These are phyloP conservation scores for Orthonevra nobilis DNA, from an alignment of 2,888 invertebrate species.

Conservation along the genomic window DNA sequence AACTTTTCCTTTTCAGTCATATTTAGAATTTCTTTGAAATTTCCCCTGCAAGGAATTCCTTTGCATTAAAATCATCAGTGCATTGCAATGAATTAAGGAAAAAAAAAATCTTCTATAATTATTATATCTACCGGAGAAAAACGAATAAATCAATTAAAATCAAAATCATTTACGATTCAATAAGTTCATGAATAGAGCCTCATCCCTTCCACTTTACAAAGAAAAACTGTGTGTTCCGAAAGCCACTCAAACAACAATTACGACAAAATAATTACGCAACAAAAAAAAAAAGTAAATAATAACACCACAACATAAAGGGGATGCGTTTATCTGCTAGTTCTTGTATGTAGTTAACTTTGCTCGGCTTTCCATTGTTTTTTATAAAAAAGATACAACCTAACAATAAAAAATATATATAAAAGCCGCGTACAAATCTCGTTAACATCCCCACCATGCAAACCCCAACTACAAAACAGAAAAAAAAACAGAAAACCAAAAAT, in stretches of 20 bases:
- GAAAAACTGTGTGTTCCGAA: neutral
- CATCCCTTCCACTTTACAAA: neutral
- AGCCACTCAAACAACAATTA: constrained; percentile 27
- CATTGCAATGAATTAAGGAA: too few species aligned
- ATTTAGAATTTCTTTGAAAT: too few species aligned
- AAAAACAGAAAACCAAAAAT: too few species aligned
- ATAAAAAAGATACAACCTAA: constrained; percentile 3
- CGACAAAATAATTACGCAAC: constrained; percentile 26
- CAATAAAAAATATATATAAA: constrained; percentile 2
- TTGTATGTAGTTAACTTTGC: constrained; percentile 9
- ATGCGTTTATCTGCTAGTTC: constrained; percentile 21
- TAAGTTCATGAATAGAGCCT: constrained; percentile 31
- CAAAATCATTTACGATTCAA: constrained; percentile 14
- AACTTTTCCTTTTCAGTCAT: too few species aligned
- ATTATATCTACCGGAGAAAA: too few species aligned
- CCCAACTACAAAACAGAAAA: constrained; percentile 3
- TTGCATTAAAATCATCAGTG: too few species aligned
- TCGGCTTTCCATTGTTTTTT: neutral
- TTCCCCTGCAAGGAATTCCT: too few species aligned
- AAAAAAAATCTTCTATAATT: too few species aligned
- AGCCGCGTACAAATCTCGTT: constrained; percentile 13
- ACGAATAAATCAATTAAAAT: neutral
- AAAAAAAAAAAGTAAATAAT: constrained; percentile 1
- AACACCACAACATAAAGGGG: neutral
- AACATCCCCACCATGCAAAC: neutral